Base-by-base conservation (phyloP, 2,888 invertebrate genomes). In the Homarus gammarus region DNA sequence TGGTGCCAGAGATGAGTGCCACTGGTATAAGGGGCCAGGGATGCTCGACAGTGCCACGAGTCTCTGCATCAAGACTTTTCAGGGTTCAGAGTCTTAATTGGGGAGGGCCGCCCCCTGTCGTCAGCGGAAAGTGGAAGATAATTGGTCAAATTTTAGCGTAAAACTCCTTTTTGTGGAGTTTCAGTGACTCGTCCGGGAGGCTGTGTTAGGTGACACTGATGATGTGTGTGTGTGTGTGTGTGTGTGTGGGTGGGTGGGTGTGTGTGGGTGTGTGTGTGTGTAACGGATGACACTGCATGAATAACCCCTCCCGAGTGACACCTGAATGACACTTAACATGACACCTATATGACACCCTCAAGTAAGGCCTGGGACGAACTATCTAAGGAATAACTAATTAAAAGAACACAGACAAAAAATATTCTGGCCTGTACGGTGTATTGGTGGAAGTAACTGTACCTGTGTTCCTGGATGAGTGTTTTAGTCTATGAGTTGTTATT, bases 81-180 rank as follows among this genome's bases (percentile, higher is more conserved):
- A 27, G 64, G 5, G 5, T 1, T 27, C n/a, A 10, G 5, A 61
- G 64, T 64, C 64, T 27, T 64, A 64, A 64, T 64, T 64, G 64
- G 56, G 10, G 64, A 64, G 27, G 27, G 18, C 27, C 64, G 64
- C 64, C 22, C 22, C 64, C 18, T 27, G 64, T 27, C 64, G 64
- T 27, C 64, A 27, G 64, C 3, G 27, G 27, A 27, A 27, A 64
- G 64, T 1, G 27, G 6, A 3, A 1, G 64, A 64, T 64, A 64
- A 64, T 64, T 64, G 64, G 64, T n/a, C 64, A 64, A 64, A 64
- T 64, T 64, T 64, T 64, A 56, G 56, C 18, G 12, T 18, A 56
- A 56, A 18, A 22, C 22, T 22, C 56, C 22, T 22, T 56, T 3
- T 56, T 15, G 56, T 56, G 56, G 18, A 56, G 18, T 18, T 56